Evolutionary conservation across 1,140 invertebrate genomes (phyloP).

Genomic region (Telenomus remus): DNA sequence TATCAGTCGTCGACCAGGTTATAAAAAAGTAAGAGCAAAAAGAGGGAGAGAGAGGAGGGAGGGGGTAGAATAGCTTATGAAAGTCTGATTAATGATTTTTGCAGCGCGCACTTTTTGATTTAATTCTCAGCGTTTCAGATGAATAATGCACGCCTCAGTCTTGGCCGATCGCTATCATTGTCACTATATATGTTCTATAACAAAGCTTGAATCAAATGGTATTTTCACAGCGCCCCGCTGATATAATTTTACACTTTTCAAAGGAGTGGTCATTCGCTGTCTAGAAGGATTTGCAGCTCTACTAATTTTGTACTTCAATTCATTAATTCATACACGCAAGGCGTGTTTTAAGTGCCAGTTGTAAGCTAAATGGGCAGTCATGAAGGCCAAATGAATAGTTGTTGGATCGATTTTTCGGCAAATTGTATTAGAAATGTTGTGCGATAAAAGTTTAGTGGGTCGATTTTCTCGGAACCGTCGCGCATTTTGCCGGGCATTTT

Average conservation of each 20-base stretch:
- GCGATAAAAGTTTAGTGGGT: constrained; percentile 20
- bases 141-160: constrained; percentile 24
- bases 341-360: constrained; percentile 55
- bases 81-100: too few species aligned
- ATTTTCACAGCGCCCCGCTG: constrained; percentile 45
- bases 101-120: neutral
- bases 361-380: constrained; percentile 43
- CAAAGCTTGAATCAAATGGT: constrained; percentile 34
- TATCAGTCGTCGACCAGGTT: too few species aligned
- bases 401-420: constrained; percentile 48
- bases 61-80: too few species aligned
- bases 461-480: constrained; percentile 1
- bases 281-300: constrained; percentile 57
- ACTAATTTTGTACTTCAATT: constrained; percentile 54
- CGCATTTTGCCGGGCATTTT: constrained; percentile 8
- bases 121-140: constrained; percentile 12
- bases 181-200: constrained; percentile 9
- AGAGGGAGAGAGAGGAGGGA: too few species aligned
- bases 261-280: constrained; percentile 58
- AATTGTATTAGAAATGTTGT: constrained; percentile 33
- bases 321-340: constrained; percentile 58
- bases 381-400: constrained; percentile 47
- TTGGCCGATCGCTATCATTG: constrained; percentile 36
- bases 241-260: constrained; percentile 53
- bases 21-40: too few species aligned